Evolutionary conservation across 2,797 vertebrate species (phyloP).

Genomic region (Parauchenoglanis ngamensis): DNA sequence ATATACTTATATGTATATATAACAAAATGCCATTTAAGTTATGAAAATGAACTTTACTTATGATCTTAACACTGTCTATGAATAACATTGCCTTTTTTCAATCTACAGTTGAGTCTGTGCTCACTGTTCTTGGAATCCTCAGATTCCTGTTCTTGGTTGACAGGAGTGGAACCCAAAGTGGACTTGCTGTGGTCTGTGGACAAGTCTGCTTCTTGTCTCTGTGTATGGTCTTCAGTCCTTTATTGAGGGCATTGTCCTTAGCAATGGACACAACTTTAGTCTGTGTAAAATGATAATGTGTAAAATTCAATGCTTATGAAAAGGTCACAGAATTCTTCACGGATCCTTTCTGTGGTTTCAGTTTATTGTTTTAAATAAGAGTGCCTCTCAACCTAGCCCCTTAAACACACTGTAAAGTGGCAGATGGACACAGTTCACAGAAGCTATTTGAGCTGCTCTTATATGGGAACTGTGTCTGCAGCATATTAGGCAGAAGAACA

Average conservation of each 20-base stretch:
- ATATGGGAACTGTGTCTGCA: not conserved
- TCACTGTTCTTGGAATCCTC: too few species aligned
- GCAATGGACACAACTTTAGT: not conserved
- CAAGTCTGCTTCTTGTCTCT: too few species aligned
- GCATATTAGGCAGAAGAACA: not conserved
- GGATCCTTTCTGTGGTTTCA: not conserved
- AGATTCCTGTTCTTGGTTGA: too few species aligned
- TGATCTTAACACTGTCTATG: too few species aligned
- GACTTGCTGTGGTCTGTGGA: too few species aligned
- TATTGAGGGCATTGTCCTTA: not conserved
- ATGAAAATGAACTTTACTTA: too few species aligned
- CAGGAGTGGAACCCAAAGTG: too few species aligned
- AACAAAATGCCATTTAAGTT: too few species aligned
- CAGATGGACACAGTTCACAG: conserved; percentile 25
- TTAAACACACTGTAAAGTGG: conserved; percentile 13
- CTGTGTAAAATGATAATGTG: conserved; percentile 2
- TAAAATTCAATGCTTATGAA: conserved; percentile 4
- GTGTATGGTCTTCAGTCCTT: too few species aligned
- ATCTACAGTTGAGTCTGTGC: too few species aligned
- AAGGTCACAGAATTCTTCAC: conserved; percentile 24
- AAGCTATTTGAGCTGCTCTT: not conserved
- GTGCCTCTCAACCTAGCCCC: not conserved
- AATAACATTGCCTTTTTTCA: too few species aligned
- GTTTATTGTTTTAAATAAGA: conserved; percentile 5
- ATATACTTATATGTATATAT: too few species aligned